Base-by-base conservation (phyloP, 1,140 invertebrate genomes). In the Bombus impatiens region DNA sequence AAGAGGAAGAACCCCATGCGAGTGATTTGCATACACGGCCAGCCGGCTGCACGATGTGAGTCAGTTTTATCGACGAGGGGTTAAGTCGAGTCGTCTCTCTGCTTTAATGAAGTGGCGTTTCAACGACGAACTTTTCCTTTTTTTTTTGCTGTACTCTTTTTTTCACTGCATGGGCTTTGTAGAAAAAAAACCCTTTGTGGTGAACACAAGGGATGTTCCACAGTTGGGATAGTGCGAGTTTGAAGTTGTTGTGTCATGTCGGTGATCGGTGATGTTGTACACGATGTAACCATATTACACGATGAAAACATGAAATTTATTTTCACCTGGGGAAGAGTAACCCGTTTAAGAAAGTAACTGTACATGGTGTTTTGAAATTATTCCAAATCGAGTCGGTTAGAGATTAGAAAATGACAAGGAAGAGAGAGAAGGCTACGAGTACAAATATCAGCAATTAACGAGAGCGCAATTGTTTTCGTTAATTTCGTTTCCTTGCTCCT, bases 1-100 rank as follows among this genome's bases (percentile, higher is more conserved):
- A 59, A 62, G 78, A 80, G 78, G 71, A 81, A 90, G 70, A 83
- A 93, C 94, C 93, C 94, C 93, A 93, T 92, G 90, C 92, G 90
- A 93, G 89, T 92, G 90, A 94, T 94, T 94, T 94, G 93, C 94
- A 94, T 94, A 93, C 87, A 81, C 89, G 93, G 88, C 92, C 91
- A 91, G 90, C 91, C 91, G 92, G 92, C 92, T 91, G 90, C 87
- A 86, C 88, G 87, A 90, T 79, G 92, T 92, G 91, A 92, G 86
- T 92, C 86, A 90, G 91, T 91, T 92, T 91, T 89, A 90, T 91
- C 91, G 90, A 78, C 89, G 89, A 92, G 87, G 91, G 87, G 86
- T 89, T 92, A 88, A 89, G 80, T 90, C 91, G 89, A 87, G 78
- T 92, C 91, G 88, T 88, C 91, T 89, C 91, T 90, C 88, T 72